Conservation (phyloP, 2,888 invertebrate genomes). For the Scaptomyza parva region DNA sequence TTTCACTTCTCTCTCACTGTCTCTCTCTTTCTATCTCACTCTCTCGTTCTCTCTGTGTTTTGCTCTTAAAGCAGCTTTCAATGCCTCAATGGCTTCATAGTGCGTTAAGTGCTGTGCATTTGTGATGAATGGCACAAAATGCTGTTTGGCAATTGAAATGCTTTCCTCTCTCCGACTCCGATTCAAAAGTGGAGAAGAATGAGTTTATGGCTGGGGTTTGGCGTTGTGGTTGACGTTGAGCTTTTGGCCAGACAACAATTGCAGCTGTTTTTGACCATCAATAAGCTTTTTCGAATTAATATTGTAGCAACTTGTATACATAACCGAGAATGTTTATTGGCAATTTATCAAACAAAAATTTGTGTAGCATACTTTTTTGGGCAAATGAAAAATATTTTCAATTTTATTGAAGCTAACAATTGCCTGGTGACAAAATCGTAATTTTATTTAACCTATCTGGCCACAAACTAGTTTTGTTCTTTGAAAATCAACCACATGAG, state of each 20-base stretch:
- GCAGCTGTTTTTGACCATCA: slow-evolving; percentile 24
- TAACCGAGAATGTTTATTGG: slow-evolving; percentile 4
- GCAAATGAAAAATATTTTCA: not conserved
- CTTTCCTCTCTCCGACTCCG: slow-evolving; percentile 11
- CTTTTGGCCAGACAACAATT: slow-evolving; percentile 7
- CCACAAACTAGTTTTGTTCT: not conserved
- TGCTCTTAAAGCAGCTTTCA: slow-evolving; percentile 26
- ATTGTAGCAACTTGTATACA: slow-evolving; percentile 5
- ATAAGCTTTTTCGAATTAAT: slow-evolving; percentile 16
- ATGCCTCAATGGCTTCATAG: slow-evolving; percentile 31
- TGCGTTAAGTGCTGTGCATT: slow-evolving; percentile 73
- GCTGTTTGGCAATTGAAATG: slow-evolving; percentile 58
- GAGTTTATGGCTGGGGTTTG: not conserved
- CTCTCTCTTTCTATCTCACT: not conserved
- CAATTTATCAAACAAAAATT: slow-evolving; percentile 6
- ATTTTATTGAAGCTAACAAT: too few species aligned
- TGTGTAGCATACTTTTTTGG: slow-evolving; percentile 1
- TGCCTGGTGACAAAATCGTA: too few species aligned
- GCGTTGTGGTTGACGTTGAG: slow-evolving; percentile 10
- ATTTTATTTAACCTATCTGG: not conserved
- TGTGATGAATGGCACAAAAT: slow-evolving; percentile 59
- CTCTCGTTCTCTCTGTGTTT: not conserved
- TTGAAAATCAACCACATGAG: not conserved
- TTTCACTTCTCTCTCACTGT: not conserved
- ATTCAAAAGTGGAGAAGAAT: slow-evolving; percentile 9